These are phyloP conservation scores for Stichopus chloronotus DNA, from an alignment of 35 echinoderm and acorn worm species.

Conservation along the genomic window DNA sequence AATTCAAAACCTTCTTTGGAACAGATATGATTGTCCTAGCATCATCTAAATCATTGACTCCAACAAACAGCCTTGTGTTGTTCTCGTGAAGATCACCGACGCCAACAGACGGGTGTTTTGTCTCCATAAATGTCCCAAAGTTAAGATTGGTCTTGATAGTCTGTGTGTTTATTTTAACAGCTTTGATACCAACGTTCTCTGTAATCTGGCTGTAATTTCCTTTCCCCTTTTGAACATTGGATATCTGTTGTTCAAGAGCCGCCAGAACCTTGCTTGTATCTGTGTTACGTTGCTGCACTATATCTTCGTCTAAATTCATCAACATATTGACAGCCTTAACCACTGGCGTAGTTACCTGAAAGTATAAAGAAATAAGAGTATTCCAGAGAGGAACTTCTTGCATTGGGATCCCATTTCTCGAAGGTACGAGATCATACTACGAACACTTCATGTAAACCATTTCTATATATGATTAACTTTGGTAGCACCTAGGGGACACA, in stretches of 20 bases:
- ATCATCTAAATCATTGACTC: neutral
- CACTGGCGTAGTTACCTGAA: conserved; percentile 19
- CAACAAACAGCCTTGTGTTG: neutral
- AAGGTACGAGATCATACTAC: too few species aligned
- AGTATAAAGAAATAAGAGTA: neutral
- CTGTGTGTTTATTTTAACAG: neutral
- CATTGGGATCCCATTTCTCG: too few species aligned
- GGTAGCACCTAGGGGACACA: too few species aligned
- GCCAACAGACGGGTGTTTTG: neutral
- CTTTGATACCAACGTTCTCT: conserved; percentile 13
- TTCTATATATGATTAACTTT: too few species aligned
- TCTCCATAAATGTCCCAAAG: neutral
- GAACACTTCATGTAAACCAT: too few species aligned
- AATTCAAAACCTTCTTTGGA: neutral
- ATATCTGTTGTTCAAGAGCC: conserved; percentile 25
- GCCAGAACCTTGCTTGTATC: conserved; percentile 7
- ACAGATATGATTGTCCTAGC: neutral
- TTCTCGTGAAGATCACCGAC: neutral
- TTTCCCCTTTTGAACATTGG: neutral
- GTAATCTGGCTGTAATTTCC: neutral
- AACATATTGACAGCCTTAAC: conserved; percentile 25
- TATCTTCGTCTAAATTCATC: conserved; percentile 3
- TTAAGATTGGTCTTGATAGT: neutral
- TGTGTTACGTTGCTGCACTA: neutral
- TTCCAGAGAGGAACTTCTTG: too few species aligned